Base-by-base conservation (phyloP, 2,797 vertebrate genomes). In the Petrocephalus sullivani region DNA sequence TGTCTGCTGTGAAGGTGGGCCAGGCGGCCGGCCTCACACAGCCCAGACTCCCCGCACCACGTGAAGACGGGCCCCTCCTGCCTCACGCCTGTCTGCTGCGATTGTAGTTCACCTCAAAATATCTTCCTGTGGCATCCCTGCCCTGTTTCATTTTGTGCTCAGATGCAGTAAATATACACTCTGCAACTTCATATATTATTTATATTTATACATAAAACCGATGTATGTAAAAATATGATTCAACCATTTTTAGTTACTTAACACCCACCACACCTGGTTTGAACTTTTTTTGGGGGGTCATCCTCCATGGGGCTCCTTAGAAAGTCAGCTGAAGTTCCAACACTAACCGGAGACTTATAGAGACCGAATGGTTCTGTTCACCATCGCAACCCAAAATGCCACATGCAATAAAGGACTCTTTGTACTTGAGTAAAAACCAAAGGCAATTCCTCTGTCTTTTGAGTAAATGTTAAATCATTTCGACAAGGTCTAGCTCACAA, bases 91-190 rank as follows among this genome's bases (percentile, higher is more conserved):
- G 51, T 87, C 64, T 78, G 37, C 87, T 28, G 9, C 41, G n/a
- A 58, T 57, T 46, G 71, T 41, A 51, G 49, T n/a, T 87, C 53
- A 78, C 87, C 85, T 61, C 57, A 75, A 75, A 87, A 51, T 28
- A 75, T 56, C 19, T 14, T 54, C 37, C 71, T 49, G 37, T 41
- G 41, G 21, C 51, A 75, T 54, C 53, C 6, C 49, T n/a, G 53
- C 23, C 28, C 51, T 14, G 82, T 56, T 28, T 56, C 8, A 37
- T 41, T 85, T 57, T 56, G 19, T 9, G 41, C 46, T 37, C 71
- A 78, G 37, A 78, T 19, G 71, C 71, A 37, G 71, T 78, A 78
- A 78, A 78, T 78, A 78, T 19, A 46, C 71, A 78, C 28, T 78
- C 33, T n/a, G 8, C 19, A 46, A 78, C 71, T 78, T 78, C 71